Evolutionary conservation across 2,888 invertebrate genomes (phyloP).

Genomic region (Baccha elongata): DNA sequence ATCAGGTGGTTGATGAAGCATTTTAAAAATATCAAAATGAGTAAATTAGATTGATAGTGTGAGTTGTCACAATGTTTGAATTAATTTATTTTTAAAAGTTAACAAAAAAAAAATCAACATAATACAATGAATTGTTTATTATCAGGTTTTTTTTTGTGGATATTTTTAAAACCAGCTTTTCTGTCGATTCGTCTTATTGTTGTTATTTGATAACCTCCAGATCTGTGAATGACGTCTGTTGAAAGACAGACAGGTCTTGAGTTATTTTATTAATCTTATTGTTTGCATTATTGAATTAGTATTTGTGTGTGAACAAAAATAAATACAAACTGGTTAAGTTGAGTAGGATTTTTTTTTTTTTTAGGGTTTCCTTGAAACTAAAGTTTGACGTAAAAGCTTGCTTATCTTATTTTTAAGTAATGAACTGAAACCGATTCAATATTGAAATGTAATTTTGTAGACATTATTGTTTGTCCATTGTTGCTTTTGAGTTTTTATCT

Average conservation of each 20-base stretch:
- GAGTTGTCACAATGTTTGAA: slow-evolving; percentile 19
- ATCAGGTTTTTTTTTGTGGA: neutral
- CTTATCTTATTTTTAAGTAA: too few relatives aligned
- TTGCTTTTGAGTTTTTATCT: too few relatives aligned
- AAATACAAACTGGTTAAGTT: slow-evolving; percentile 1
- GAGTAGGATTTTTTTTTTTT: neutral
- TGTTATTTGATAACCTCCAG: slow-evolving; percentile 26
- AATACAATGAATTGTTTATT: slow-evolving; percentile 20
- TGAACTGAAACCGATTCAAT: too few relatives aligned
- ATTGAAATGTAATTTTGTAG: too few relatives aligned
- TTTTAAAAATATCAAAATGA: slow-evolving; percentile 54
- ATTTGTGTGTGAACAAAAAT: neutral
- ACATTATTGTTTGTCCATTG: too few relatives aligned
- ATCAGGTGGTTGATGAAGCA: slow-evolving; percentile 66
- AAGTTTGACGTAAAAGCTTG: too few relatives aligned
- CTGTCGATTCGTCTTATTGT: neutral
- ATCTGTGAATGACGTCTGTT: slow-evolving; percentile 28
- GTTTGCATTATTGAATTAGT: slow-evolving; percentile 73
- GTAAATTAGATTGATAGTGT: slow-evolving; percentile 20
- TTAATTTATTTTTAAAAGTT: slow-evolving; percentile 25
- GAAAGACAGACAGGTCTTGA: slow-evolving; percentile 72
- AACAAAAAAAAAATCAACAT: neutral
- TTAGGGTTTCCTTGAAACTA: too few relatives aligned
- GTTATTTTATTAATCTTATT: slow-evolving; percentile 76
- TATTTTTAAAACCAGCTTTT: slow-evolving; percentile 19